Conservation (phyloP, 2,888 invertebrate genomes). For the Cynaeus angustus region DNA sequence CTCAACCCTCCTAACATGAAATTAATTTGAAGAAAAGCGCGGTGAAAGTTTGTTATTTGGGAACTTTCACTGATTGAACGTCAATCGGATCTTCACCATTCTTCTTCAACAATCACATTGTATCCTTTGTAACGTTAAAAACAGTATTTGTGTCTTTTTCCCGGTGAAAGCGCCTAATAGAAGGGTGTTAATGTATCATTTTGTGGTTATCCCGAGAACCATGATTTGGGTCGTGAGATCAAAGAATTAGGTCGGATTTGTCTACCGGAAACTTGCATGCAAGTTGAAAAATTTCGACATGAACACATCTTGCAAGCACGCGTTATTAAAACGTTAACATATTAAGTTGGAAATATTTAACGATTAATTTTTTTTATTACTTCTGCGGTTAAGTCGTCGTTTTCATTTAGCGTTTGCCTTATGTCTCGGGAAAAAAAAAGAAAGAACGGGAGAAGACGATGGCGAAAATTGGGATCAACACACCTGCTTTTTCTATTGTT, state of each 20-base stretch:
- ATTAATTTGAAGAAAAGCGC: conserved; percentile 35
- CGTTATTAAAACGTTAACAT: conserved; percentile 12
- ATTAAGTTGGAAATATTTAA: conserved; percentile 3
- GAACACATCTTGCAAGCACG: conserved; percentile 24
- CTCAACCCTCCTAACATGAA: conserved; percentile 26
- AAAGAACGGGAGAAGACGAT: background rate
- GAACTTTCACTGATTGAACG: conserved; percentile 38
- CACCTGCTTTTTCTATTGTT: conserved; percentile 27
- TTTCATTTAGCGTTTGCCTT: conserved; percentile 9
- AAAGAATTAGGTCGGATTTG: conserved; percentile 4
- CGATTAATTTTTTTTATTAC: conserved; percentile 11
- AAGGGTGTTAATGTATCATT: conserved; percentile 31
- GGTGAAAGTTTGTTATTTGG: conserved; percentile 34
- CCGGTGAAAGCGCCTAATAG: conserved; percentile 28
- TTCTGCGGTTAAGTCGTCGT: conserved; percentile 8
- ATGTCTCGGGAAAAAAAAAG: conserved; percentile 5
- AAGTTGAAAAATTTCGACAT: background rate
- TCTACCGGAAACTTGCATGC: conserved; percentile 4
- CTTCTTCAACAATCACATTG: background rate
- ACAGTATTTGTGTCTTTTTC: conserved; percentile 3
- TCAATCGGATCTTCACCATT: conserved; percentile 9
- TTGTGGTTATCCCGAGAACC: background rate
- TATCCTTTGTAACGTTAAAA: conserved; percentile 17
- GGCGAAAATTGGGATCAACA: conserved; percentile 20
- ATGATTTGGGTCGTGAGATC: background rate